A percentile compares a stretch with the other conserved stretches of the same genome.
These are phyloP conservation scores for Malachius bipustulatus DNA, from an alignment of 2,888 invertebrate genomes.

Conservation along the genomic window DNA sequence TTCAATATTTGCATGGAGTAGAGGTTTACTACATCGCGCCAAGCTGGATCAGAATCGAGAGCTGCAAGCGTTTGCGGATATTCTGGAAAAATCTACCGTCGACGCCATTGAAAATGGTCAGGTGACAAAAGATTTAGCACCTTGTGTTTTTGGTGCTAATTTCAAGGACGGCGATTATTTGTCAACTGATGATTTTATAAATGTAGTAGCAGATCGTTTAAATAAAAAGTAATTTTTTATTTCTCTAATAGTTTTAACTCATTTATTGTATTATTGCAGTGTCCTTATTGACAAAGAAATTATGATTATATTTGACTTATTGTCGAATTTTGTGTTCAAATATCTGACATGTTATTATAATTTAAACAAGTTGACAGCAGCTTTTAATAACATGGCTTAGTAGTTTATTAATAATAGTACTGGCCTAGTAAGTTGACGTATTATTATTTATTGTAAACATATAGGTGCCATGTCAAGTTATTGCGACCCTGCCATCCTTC, in stretches of 20 bases:
- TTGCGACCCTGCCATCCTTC: no score
- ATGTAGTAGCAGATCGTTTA: conserved; percentile 50
- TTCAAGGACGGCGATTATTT: conserved; percentile 67
- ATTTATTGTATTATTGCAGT: no score
- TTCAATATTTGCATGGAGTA: conserved; percentile 82
- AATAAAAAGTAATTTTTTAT: not conserved
- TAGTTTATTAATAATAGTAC: no score
- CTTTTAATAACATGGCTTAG: no score
- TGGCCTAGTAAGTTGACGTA: no score
- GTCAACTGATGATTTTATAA: conserved; percentile 69
- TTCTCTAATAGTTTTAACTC: not conserved
- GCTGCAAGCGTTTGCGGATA: conserved; percentile 50
- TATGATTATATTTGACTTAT: no score
- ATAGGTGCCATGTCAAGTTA: no score
- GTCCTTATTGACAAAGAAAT: no score
- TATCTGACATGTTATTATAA: no score
- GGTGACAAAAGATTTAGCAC: conserved; percentile 77
- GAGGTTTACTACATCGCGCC: conserved; percentile 67
- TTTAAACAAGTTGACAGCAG: no score
- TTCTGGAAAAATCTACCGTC: conserved; percentile 66
- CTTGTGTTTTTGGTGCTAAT: conserved; percentile 65
- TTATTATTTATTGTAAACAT: no score
- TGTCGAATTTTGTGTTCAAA: no score
- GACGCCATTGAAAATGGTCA: conserved; percentile 67
- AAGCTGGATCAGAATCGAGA: conserved; percentile 63